phyloP scores from a whole-genome alignment of 2,888 invertebrate species.

The Pogonocherus hispidulus region DNA sequence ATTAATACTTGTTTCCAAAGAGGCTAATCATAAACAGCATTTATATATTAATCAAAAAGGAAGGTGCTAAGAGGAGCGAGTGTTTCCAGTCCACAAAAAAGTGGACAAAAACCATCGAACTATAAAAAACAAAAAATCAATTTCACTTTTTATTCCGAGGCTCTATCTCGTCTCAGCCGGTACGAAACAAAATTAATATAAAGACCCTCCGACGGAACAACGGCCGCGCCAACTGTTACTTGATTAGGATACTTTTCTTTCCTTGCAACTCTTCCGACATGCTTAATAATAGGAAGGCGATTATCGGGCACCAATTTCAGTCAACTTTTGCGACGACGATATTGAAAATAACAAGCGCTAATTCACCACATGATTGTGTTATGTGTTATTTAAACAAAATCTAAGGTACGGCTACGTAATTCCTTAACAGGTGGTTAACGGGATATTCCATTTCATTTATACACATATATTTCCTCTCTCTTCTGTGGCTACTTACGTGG shows the following conservation, averaged over 20 bases:
- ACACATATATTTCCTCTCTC: background rate
- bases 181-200: conserved; percentile 38
- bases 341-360: conserved; percentile 1
- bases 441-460: background rate
- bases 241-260: conserved; percentile 29
- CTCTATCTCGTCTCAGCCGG: background rate
- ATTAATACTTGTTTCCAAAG: background rate
- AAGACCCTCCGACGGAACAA: conserved; percentile 30
- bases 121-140: conserved; percentile 32
- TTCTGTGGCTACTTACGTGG: background rate
- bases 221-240: conserved; percentile 33
- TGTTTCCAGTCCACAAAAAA: conserved; percentile 22
- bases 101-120: conserved; percentile 18
- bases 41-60: conserved; percentile 29
- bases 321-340: conserved; percentile 20
- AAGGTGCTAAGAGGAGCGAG: conserved; percentile 40
- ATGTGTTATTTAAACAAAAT: conserved; percentile 1
- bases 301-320: conserved; percentile 32
- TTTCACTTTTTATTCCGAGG: conserved; percentile 27
- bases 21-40: conserved; percentile 24
- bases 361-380: conserved; percentile 24
- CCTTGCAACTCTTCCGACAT: conserved; percentile 25
- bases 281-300: conserved; percentile 27
- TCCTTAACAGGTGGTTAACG: background rate
- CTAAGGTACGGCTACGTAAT: background rate